Conservation (phyloP, 2,888 invertebrate species). For the Cerastis rubricosa region DNA sequence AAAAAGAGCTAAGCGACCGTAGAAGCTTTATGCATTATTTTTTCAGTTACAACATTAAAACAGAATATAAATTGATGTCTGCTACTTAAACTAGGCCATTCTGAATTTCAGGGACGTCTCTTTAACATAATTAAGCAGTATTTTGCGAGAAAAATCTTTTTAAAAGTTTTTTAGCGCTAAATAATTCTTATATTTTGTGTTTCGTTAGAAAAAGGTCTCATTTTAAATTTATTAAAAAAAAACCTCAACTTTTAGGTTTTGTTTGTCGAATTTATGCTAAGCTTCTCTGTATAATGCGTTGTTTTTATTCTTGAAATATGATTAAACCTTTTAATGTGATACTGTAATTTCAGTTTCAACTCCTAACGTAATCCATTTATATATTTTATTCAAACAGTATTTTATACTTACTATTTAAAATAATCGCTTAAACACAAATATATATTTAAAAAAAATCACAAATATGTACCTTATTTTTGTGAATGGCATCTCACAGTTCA, state of each 20-base stretch:
- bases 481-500: too few relatives aligned
- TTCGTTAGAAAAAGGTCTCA: constrained; percentile 42
- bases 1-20: constrained; percentile 44
- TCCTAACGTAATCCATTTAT: background rate
- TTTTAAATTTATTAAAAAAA: constrained; percentile 51
- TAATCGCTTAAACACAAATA: too few relatives aligned
- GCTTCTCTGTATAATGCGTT: background rate
- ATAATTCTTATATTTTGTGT: constrained; percentile 57
- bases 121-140: constrained; percentile 69
- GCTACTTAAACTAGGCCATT: constrained; percentile 63
- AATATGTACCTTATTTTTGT: too few relatives aligned
- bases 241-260: constrained; percentile 34
- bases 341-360: constrained; percentile 5
- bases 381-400: constrained; percentile 7
- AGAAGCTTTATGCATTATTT: constrained; percentile 51
- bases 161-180: constrained; percentile 51
- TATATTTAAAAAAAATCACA: too few relatives aligned
- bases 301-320: constrained; percentile 19
- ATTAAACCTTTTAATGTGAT: constrained; percentile 5
- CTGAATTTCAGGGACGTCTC: constrained; percentile 59
- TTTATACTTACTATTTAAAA: background rate
- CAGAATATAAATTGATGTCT: constrained; percentile 68
- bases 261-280: constrained; percentile 21
- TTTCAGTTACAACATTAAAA: constrained; percentile 68
- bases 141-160: constrained; percentile 59